Percentiles rank a stretch among this genome's conserved stretches.
Conservation (phyloP, 1,140 invertebrate genomes). For the Armadillidium nasatum region DNA sequence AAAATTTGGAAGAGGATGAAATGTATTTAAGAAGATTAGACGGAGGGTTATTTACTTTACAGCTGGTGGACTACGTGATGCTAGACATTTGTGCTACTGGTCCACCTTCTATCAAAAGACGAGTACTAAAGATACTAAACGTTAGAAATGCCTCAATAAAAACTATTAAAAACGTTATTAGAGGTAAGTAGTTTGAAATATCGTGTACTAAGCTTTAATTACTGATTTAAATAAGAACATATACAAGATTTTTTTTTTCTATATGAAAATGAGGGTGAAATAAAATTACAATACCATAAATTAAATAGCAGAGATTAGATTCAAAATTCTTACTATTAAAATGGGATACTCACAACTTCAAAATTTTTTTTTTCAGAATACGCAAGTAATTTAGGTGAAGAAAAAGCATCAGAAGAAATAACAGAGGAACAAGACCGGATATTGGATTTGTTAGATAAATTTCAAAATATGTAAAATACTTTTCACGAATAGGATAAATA, state of each 20-base stretch:
- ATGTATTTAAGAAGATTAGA: conserved; percentile 83
- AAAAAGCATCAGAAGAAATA: conserved; percentile 72
- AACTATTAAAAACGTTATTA: conserved; percentile 90
- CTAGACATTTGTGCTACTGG: conserved; percentile 80
- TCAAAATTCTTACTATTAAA: no score
- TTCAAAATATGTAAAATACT: conserved; percentile 57
- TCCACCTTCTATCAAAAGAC: conserved; percentile 71
- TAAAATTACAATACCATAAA: no score
- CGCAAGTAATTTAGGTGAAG: conserved; percentile 88
- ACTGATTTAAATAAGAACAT: no score
- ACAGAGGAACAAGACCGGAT: conserved; percentile 87
- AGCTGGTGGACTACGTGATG: conserved; percentile 92
- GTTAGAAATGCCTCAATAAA: conserved; percentile 83
- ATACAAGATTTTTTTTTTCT: no score
- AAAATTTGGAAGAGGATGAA: conserved; percentile 66
- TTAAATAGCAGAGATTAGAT: no score
- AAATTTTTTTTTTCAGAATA: conserved; percentile 65
- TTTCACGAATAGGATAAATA: background rate
- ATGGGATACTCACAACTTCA: no score
- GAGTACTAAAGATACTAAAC: conserved; percentile 83
- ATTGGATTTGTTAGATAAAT: conserved; percentile 87
- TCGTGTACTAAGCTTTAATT: no score
- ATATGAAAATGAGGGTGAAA: no score
- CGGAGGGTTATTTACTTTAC: conserved; percentile 89
- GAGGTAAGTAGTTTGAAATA: conserved; percentile 59